Percentiles rank a stretch among this genome's conserved stretches.
These are phyloP conservation scores for Troides helena DNA, from an alignment of 2,888 invertebrate species.

Conservation along the genomic window DNA sequence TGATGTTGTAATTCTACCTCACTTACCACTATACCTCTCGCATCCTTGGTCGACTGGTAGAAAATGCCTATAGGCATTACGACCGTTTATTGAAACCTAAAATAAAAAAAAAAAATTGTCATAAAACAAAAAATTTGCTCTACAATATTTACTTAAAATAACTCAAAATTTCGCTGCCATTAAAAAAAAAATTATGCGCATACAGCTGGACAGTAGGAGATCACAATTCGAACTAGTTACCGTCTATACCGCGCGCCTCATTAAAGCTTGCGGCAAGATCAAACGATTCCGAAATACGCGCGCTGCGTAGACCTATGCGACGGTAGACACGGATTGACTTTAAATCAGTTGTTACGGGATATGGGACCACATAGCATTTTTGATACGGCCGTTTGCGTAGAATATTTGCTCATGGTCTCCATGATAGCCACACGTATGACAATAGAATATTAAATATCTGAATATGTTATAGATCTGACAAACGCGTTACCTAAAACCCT, in stretches of 20 bases:
- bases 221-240: conserved; percentile 72
- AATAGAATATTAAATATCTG: conserved; percentile 9
- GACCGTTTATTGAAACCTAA: too few relatives aligned
- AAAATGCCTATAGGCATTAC: too few relatives aligned
- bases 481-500: not conserved
- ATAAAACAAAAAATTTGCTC: too few relatives aligned
- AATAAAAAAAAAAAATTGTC: too few relatives aligned
- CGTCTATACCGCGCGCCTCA: conserved; percentile 69
- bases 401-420: conserved; percentile 6
- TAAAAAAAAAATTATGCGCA: conserved; percentile 56
- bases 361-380: conserved; percentile 32
- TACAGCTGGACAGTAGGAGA: conserved; percentile 53
- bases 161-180: conserved; percentile 14
- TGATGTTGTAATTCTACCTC: too few relatives aligned
- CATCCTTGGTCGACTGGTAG: too few relatives aligned
- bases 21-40: too few relatives aligned
- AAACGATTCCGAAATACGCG: conserved; percentile 81
- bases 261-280: conserved; percentile 82
- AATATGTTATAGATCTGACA: not conserved
- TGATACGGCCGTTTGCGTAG: conserved; percentile 14
- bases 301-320: conserved; percentile 53
- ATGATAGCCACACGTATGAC: not conserved
- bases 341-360: conserved; percentile 42
- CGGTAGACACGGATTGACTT: conserved; percentile 42
- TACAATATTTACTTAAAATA: not conserved